Conservation (phyloP, 2,888 invertebrate genomes). For the Sphaerophoria taeniata region DNA sequence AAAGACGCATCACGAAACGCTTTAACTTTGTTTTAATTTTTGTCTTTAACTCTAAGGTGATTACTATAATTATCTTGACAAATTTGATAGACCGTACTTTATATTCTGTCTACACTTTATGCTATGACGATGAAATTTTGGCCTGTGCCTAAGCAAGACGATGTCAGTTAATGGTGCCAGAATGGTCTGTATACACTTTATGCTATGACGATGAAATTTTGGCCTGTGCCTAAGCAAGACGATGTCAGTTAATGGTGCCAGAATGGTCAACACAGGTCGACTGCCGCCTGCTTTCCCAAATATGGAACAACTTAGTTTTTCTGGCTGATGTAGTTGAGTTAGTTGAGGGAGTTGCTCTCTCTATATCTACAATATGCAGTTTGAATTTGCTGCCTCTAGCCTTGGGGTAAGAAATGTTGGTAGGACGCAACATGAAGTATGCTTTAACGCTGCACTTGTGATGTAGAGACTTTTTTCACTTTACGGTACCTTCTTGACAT, state of each 20-base stretch:
- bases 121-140: neutral
- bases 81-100: constrained; percentile 67
- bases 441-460: constrained; percentile 13
- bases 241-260: neutral
- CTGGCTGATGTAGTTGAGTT: constrained; percentile 2
- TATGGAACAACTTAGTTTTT: constrained; percentile 18
- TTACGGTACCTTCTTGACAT: constrained; percentile 30
- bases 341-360: constrained; percentile 39
- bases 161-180: neutral
- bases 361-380: constrained; percentile 44
- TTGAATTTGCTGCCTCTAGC: constrained; percentile 55
- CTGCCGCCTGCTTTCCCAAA: constrained; percentile 25
- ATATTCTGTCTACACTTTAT: constrained; percentile 60
- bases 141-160: neutral
- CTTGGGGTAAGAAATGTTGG: constrained; percentile 45
- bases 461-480: constrained; percentile 2
- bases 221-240: neutral
- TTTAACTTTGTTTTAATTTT: neutral
- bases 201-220: neutral
- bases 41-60: constrained; percentile 55
- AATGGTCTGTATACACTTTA: constrained; percentile 54
- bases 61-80: constrained; percentile 74
- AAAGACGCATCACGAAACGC: constrained; percentile 34
- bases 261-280: constrained; percentile 37
- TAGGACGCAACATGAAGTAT: constrained; percentile 18